Base-by-base conservation (phyloP, 2,888 invertebrate species). In the Caenorhabditis drosophilae region DNA sequence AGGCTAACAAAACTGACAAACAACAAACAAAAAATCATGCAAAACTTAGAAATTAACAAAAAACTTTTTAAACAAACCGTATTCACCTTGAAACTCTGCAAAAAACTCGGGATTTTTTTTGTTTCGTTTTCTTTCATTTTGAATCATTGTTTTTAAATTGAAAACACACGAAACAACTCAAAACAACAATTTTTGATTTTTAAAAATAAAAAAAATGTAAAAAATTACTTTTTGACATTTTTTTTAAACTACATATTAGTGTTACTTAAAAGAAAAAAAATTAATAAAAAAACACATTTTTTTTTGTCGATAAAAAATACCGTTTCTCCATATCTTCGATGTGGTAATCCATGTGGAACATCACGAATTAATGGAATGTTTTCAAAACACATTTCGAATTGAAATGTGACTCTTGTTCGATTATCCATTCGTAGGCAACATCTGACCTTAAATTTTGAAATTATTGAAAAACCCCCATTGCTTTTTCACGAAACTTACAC, bases 311-410 rank as follows among this genome's bases (percentile, higher is more conserved):
- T 6, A 31, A 31, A 31, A 31, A 31, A 31, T 31, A 59, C 64
- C 55, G 50, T 47, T n/a, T 27, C 47, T 26, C 64, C 64, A 25
- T 46, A 44, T 12, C 59, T 47, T 35, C 59, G 54, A 48, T 59
- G 64, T 11, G 57, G 44, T 16, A 60, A 45, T 7, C 69, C 66
- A 34, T 63, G 55, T 11, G 68, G 66, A 25, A 67, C 61, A 40
- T 78, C 75, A 20, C 70, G 56, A 38, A 75, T 66, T 22, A 80
- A 57, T 4, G 79, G 80, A 27, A 66, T 64, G 45, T 76, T 70
- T 16, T 63, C 56, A 48, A 80, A 73, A 38, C 74, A 72, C 58
- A 76, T 76, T 55, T 80, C 80, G 35, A 80, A 74, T 25, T 71
- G 73, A 70, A 73, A 80, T 4, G 53, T 40, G 16, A 62, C 42